A percentile compares a stretch with the other conserved stretches of the same genome.
Conservation (phyloP, 2,113 vertebrate genomes). For the Illadopsis cleaveri region DNA sequence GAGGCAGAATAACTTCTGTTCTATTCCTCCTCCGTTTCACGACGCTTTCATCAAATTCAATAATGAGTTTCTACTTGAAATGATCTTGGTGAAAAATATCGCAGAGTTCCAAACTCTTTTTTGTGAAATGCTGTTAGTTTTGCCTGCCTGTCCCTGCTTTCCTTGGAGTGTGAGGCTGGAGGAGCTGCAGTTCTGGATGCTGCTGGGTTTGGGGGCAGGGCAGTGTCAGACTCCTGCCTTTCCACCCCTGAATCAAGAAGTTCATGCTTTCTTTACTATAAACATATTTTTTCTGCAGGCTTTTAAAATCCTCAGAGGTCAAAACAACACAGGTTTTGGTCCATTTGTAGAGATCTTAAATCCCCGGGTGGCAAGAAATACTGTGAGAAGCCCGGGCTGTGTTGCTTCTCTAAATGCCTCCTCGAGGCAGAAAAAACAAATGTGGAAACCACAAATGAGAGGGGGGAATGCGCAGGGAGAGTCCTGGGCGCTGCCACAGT, state of each 20-base stretch:
- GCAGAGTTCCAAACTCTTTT: not conserved
- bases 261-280: conserved; percentile 16
- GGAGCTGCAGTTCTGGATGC: not conserved
- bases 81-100: not conserved
- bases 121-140: not conserved
- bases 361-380: conserved; percentile 42
- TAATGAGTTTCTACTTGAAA: not conserved
- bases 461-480: not conserved
- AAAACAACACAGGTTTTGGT: conserved; percentile 27
- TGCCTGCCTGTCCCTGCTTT: not conserved
- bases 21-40: not conserved
- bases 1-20: not conserved
- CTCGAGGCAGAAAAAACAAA: not conserved
- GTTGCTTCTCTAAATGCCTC: conserved; percentile 7
- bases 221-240: not conserved
- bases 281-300: conserved; percentile 1
- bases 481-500: accelerated
- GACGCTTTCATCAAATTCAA: not conserved
- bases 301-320: conserved; percentile 52
- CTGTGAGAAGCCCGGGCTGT: not conserved
- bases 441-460: not conserved
- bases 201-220: not conserved
- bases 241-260: not conserved
- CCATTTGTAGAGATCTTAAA: conserved; percentile 44
- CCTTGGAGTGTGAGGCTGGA: not conserved